Percentiles rank a stretch among this genome's conserved stretches.
Evolutionary conservation across 2,888 invertebrate genomes (phyloP).

Genomic region (Drosophila vallismaia): DNA sequence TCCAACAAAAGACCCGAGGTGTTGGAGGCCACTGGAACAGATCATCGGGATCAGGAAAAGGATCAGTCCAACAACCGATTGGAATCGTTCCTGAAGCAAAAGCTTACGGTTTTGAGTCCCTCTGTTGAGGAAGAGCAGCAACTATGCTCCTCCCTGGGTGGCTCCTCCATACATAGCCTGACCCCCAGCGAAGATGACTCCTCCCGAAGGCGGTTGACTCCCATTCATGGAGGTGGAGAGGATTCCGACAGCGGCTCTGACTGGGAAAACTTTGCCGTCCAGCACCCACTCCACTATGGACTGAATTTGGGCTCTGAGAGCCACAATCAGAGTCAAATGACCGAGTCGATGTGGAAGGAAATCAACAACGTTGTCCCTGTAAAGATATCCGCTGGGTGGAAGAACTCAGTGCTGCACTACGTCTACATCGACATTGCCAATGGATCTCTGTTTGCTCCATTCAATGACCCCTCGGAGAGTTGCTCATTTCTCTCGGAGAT

Average conservation of each 20-base stretch:
- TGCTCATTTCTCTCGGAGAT: slow-evolving; percentile 89
- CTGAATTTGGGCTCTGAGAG: slow-evolving; percentile 66
- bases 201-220: slow-evolving; percentile 68
- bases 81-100: slow-evolving; percentile 71
- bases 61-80: slow-evolving; percentile 58
- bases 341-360: slow-evolving; percentile 89
- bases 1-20: slow-evolving; percentile 87
- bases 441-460: slow-evolving; percentile 70
- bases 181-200: slow-evolving; percentile 81
- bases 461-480: slow-evolving; percentile 78
- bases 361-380: slow-evolving; percentile 84
- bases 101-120: slow-evolving; percentile 43
- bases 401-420: slow-evolving; percentile 77
- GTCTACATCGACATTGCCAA: slow-evolving; percentile 78
- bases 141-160: slow-evolving; percentile 77
- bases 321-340: slow-evolving; percentile 85
- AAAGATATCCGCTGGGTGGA: slow-evolving; percentile 81
- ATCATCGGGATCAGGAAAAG: slow-evolving; percentile 42
- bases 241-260: slow-evolving; percentile 88
- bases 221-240: slow-evolving; percentile 44
- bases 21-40: slow-evolving; percentile 51
- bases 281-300: slow-evolving; percentile 74
- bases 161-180: slow-evolving; percentile 80
- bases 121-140: slow-evolving; percentile 73
- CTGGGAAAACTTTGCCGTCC: slow-evolving; percentile 86